Percentiles rank a stretch among this genome's conserved stretches.
Conservation (phyloP, 2,797 vertebrate species). For the Lycodopsis pacificus region DNA sequence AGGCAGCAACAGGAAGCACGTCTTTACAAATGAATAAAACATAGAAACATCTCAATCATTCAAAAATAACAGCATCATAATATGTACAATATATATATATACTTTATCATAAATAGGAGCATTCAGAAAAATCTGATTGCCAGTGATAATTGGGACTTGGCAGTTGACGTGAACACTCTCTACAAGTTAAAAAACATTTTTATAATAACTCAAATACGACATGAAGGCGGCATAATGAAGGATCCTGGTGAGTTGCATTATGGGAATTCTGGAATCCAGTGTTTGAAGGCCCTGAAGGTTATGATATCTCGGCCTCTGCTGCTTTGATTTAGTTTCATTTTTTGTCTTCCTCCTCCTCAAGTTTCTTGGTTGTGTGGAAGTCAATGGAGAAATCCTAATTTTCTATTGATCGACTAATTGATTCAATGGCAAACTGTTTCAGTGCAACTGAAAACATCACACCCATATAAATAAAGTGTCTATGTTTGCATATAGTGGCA, state of each 20-base stretch:
- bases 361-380: background rate
- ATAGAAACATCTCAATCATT: too few species aligned
- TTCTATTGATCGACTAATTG: background rate
- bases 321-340: background rate
- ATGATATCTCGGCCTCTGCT: background rate
- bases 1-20: too few species aligned
- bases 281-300: background rate
- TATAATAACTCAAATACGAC: background rate
- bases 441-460: background rate
- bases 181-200: background rate
- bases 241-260: background rate
- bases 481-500: background rate
- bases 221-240: background rate
- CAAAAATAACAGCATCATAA: too few species aligned
- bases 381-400: background rate
- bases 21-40: too few species aligned
- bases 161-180: background rate
- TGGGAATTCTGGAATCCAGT: background rate
- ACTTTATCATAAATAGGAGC: background rate
- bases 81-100: too few species aligned
- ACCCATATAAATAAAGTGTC: background rate
- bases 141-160: background rate
- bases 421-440: background rate
- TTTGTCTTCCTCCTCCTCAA: background rate
- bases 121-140: background rate